Conservation (phyloP, 2,113 vertebrate species). For the Carollia perspicillata region DNA sequence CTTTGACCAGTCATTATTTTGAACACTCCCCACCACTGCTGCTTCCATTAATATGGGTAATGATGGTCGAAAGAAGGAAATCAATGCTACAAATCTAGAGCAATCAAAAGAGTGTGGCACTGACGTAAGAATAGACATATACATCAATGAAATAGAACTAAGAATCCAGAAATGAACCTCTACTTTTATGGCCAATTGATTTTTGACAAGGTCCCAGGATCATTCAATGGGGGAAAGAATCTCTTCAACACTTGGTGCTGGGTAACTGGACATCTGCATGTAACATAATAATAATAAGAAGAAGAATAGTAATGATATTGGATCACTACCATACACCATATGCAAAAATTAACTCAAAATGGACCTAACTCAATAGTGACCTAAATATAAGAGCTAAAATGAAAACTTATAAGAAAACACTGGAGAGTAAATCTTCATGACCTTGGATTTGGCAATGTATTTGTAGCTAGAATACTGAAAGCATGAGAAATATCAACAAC, state of each 20-base stretch:
- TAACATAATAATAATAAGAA: background rate
- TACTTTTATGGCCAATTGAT: background rate
- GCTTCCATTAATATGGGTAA: background rate
- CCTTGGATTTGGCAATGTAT: background rate
- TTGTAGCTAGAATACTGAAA: conserved; percentile 7
- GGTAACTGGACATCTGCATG: background rate
- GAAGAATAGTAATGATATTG: background rate
- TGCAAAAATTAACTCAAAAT: background rate
- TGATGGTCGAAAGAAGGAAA: background rate
- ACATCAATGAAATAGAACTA: background rate
- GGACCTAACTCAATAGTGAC: background rate
- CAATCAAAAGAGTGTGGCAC: background rate
- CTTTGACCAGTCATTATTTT: background rate
- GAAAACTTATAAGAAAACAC: background rate
- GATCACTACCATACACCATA: background rate
- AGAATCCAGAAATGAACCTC: background rate
- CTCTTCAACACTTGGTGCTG: background rate
- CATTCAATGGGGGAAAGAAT: background rate
- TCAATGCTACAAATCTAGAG: background rate
- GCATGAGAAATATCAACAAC: background rate
- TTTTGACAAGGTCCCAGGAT: background rate
- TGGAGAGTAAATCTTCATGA: background rate
- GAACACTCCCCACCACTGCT: background rate
- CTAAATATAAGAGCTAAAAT: background rate
- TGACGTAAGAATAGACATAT: background rate